Evolutionary conservation across 2,113 vertebrate genomes (phyloP).

Genomic region (Indicator indicator): DNA sequence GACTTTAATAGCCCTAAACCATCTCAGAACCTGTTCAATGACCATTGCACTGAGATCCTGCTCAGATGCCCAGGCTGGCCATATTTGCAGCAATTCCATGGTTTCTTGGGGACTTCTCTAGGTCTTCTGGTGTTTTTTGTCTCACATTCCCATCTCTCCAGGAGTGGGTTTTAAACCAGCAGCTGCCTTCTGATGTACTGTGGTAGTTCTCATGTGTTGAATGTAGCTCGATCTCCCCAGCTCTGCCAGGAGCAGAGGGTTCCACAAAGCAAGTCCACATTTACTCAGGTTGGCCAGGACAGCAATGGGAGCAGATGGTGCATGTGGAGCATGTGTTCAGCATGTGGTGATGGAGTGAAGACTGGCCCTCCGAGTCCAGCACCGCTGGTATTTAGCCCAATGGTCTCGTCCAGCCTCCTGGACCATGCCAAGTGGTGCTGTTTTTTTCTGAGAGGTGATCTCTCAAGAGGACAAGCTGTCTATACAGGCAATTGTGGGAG

Average conservation of each 20-base stretch:
- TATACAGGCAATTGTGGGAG: not conserved
- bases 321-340: rapidly evolving
- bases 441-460: not conserved
- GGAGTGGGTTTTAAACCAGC: not conserved
- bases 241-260: not conserved
- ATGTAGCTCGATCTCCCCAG: rapidly evolving
- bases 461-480: not conserved
- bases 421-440: not conserved
- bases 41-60: not conserved
- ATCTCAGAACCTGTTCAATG: not conserved
- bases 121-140: not conserved
- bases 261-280: rapidly evolving
- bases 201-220: not conserved
- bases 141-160: not conserved
- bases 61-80: not conserved
- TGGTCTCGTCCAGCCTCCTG: not conserved
- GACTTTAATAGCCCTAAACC: not conserved
- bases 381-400: not conserved
- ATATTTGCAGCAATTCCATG: not conserved
- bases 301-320: not conserved
- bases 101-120: not conserved
- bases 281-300: not conserved
- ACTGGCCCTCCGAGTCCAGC: not conserved
- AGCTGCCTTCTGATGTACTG: not conserved
- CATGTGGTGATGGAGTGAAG: not conserved